Base-by-base conservation (phyloP, 2,888 invertebrate species). In the Dendrolimus pini region DNA sequence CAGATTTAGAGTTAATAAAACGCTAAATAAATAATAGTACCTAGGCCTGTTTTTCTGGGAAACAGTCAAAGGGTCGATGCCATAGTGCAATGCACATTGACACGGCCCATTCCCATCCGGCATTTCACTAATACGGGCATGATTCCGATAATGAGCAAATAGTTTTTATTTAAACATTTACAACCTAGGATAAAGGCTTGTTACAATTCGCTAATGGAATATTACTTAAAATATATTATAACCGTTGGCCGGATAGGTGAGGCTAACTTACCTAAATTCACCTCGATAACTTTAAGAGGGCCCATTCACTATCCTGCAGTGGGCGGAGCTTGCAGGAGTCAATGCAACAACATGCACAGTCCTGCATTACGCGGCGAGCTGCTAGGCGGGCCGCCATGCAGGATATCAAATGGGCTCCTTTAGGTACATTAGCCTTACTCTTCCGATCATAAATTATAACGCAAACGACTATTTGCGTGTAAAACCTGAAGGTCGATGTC, bases 71-170 rank as follows among this genome's bases (percentile, higher is more conserved):
- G 30, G 30, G 30, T 30, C 6, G 30, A 30, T 6, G 30, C 30
- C 30, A 30, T 30, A 6, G 30, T 30, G 30, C 30, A 30, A 30
- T 30, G 30, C 30, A 30, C 30, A 30, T 30, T 30, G 30, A 30
- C 30, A 30, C 30, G 30, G 30, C 30, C 30, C 9, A 47, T 58
- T 41, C 41, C 9, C 14, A 56, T 56, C 10, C 41, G 10, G 75
- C 71, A 84, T 80, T 88, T 83, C 71, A 77, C 85, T 85, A 86
- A 77, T 75, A 79, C 74, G 78, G 80, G 80, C 85, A 88, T 75
- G 86, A 87, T 85, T 89, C 85, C 71, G 80, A 82, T 82, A 82
- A 83, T 89, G 89, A 89, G 89, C 89, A 89, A 89, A 85, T 87
- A 85, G 76, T 80, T 77, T 82, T 74, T 75, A 71, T 76, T 75